Evolutionary conservation across 2,888 invertebrate species (phyloP).

Genomic region (Mylabris sibirica): DNA sequence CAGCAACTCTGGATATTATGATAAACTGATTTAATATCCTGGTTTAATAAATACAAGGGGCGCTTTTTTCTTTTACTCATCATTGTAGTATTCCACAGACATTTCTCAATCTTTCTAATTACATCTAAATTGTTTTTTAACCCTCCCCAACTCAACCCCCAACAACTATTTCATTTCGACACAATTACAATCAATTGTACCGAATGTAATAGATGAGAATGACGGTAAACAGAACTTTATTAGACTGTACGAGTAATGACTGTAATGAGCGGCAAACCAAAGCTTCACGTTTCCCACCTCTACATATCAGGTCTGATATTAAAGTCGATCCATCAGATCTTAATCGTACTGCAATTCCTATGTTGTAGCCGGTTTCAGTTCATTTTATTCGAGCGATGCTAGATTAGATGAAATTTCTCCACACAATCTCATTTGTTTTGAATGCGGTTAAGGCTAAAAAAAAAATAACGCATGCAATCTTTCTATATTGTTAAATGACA

Average conservation of each 20-base stretch:
- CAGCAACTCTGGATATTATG: constrained; percentile 54
- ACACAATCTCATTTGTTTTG: neutral
- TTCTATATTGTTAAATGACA: constrained; percentile 6
- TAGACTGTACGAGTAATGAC: constrained; percentile 53
- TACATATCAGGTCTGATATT: constrained; percentile 42
- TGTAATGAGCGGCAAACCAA: constrained; percentile 53
- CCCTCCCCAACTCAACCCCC: neutral
- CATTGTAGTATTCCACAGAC: neutral
- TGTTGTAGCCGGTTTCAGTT: constrained; percentile 20
- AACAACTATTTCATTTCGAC: neutral
- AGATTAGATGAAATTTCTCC: neutral
- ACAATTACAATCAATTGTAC: constrained; percentile 27
- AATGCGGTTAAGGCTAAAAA: neutral
- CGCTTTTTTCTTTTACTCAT: constrained; percentile 20
- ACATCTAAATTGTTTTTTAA: constrained; percentile 9
- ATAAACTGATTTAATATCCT: constrained; percentile 59
- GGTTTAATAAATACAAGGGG: constrained; percentile 52
- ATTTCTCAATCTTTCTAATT: neutral
- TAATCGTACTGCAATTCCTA: constrained; percentile 32
- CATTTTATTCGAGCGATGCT: neutral
- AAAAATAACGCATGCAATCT: neutral
- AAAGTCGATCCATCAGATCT: constrained; percentile 46
- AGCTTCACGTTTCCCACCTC: constrained; percentile 45
- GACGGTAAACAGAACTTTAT: constrained; percentile 42
- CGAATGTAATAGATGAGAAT: constrained; percentile 33